A percentile compares a stretch with the other conserved stretches of the same genome.
Conservation (phyloP, 2,113 vertebrate species). For the Pardalotus punctatus region DNA sequence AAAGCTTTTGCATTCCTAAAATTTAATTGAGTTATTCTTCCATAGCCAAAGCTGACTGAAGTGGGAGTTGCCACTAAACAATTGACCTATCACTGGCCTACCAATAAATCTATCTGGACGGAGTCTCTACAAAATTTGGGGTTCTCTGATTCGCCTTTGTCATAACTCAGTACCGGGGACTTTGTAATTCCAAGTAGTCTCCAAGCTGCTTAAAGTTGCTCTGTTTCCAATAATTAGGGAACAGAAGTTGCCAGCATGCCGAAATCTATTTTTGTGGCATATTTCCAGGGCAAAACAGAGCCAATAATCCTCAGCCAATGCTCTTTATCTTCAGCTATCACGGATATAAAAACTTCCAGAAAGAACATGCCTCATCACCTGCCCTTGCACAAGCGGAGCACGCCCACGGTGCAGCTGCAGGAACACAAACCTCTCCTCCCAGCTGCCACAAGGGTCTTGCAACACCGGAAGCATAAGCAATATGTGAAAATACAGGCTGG, state of each 20-base stretch:
- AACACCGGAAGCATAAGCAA: not conserved
- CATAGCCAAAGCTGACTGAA: not conserved
- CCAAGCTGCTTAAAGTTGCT: not conserved
- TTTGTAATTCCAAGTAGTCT: not conserved
- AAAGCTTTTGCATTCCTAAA: not conserved
- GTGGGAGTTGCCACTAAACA: not conserved
- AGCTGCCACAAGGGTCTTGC: not conserved
- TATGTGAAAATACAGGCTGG: not conserved
- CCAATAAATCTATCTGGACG: not conserved
- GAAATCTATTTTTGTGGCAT: not conserved
- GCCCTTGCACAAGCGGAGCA: not conserved
- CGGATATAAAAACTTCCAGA: not conserved
- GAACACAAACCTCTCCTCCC: not conserved
- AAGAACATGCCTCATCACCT: not conserved
- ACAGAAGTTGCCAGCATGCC: not conserved
- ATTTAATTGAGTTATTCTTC: not conserved
- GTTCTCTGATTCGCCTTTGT: not conserved
- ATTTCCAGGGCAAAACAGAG: not conserved
- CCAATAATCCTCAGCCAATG: not conserved
- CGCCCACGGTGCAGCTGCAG: not conserved
- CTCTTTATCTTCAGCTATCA: not conserved
- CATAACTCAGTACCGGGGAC: not conserved
- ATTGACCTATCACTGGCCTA: not conserved
- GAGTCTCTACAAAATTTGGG: not conserved
- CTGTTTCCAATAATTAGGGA: not conserved